A percentile compares a stretch with the other conserved stretches of the same genome.
These are phyloP conservation scores for Acanthurus tractus DNA, from an alignment of 2,797 vertebrate species.

Conservation along the genomic window DNA sequence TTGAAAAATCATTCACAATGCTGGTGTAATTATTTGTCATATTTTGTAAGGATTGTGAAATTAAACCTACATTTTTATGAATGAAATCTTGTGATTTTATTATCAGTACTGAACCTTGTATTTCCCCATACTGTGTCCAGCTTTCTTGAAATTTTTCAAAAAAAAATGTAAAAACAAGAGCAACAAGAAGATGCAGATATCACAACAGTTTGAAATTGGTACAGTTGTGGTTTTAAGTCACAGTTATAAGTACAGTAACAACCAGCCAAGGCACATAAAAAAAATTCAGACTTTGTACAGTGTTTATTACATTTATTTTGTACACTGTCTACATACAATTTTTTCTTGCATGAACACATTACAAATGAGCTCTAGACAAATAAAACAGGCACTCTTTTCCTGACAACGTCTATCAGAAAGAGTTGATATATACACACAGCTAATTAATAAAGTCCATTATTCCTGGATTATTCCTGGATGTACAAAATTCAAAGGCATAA, in stretches of 20 bases:
- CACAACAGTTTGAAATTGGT: background rate
- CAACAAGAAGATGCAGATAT: background rate
- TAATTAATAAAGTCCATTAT: background rate
- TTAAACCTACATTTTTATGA: slow-evolving; percentile 53
- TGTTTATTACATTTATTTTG: slow-evolving; percentile 66
- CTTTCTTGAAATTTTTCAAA: background rate
- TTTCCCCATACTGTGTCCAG: background rate
- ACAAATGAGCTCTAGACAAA: slow-evolving; percentile 44
- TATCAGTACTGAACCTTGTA: background rate
- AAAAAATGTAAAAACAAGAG: background rate
- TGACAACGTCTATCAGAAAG: background rate
- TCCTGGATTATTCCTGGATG: background rate
- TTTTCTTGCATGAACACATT: slow-evolving; percentile 43
- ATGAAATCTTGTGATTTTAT: background rate
- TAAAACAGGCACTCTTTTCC: background rate
- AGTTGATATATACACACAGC: slow-evolving; percentile 1
- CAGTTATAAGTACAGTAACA: background rate
- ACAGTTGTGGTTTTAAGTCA: background rate
- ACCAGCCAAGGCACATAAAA: background rate
- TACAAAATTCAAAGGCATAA: background rate
- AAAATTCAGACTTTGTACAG: background rate
- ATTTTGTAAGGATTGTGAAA: slow-evolving; percentile 64
- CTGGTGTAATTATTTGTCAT: slow-evolving; percentile 51
- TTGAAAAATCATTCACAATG: slow-evolving; percentile 7
- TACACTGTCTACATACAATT: slow-evolving; percentile 67